Evolutionary conservation across 2,797 vertebrate species (phyloP), one percentile per base, ranked within the genome.

Genomic region (Lutjanus campechanus): DNA sequence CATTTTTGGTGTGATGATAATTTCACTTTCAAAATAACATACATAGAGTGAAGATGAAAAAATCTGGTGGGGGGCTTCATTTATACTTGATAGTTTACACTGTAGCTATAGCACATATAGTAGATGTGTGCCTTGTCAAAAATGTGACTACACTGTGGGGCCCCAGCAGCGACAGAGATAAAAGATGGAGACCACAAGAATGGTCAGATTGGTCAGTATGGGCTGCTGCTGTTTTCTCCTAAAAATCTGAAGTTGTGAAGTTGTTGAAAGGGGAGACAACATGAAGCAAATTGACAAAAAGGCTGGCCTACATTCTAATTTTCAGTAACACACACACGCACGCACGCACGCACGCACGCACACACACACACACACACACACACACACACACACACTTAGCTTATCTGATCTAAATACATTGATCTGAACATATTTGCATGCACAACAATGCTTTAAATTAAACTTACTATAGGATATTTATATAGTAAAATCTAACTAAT

Each of bases 1-100:
- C 60, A 63, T 73, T 60, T 13, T 2, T 9, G 20, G 11, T 36
- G 25, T 60, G 11, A 56, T 68, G 22, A 71, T 72, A 9, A 64
- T 53, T 41, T 7, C 0, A 56, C 20, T 53, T 82, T 61, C 5
- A 61, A 29, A 41, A 50, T 13, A 16, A 40, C 29, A 11, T 4
- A 43, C 2, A n/a, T n/a, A 44, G 7, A 10, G 47, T 29, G 11
- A 53, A 56, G 51, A 49, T 69, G 49, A 68, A 66, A 36, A 60
- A 25, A 76, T 49, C 22, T 60, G 15, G 13, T 16, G 19, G 10
- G 25, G 5, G 8, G n/a, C 5, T 17, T 54, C 3, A 63, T 69
- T 61, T 50, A 44, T 50, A 41, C 11, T 66, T 25, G 3, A 60
- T 41, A 11, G 11, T 16, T 55, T 62, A 17, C 4, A 11, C 1